Evolutionary conservation across 1,140 invertebrate species (phyloP).

Genomic region (Lepeophtheirus salmonis): DNA sequence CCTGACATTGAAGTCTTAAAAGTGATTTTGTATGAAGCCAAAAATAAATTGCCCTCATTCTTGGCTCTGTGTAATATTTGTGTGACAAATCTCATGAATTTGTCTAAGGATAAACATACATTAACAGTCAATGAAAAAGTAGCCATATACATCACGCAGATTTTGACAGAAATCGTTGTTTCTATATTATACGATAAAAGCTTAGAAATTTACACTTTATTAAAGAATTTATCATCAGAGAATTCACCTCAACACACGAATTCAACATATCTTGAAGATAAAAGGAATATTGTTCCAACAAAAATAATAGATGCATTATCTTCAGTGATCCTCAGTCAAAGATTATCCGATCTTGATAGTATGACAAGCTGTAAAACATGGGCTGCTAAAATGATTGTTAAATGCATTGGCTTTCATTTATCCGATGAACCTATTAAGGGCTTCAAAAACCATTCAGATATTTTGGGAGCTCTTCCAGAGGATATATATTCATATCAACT

Average conservation of each 20-base stretch:
- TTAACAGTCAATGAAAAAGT: neutral
- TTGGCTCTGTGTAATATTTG: neutral
- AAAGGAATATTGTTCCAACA: neutral
- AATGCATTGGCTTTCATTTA: neutral
- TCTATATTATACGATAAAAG: neutral
- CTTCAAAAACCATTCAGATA: neutral
- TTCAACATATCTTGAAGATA: neutral
- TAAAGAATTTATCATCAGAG: neutral
- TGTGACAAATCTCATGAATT: neutral
- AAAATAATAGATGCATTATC: neutral
- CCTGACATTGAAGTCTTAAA: neutral
- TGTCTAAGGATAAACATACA: neutral
- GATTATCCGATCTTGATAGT: neutral
- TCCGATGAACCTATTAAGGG: neutral
- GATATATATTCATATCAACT: neutral
- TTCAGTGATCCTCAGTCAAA: neutral
- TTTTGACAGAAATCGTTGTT: neutral
- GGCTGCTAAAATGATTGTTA: neutral
- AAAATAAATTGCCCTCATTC: neutral
- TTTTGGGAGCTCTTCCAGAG: neutral
- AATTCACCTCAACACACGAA: neutral
- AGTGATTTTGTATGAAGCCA: neutral
- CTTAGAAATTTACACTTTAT: neutral
- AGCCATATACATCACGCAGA: neutral
- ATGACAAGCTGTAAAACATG: neutral